A percentile compares a stretch with the other conserved stretches of the same genome.
phyloP scores from a whole-genome alignment of 1,140 invertebrate genomes.

The Acromyrmex echinatior region DNA sequence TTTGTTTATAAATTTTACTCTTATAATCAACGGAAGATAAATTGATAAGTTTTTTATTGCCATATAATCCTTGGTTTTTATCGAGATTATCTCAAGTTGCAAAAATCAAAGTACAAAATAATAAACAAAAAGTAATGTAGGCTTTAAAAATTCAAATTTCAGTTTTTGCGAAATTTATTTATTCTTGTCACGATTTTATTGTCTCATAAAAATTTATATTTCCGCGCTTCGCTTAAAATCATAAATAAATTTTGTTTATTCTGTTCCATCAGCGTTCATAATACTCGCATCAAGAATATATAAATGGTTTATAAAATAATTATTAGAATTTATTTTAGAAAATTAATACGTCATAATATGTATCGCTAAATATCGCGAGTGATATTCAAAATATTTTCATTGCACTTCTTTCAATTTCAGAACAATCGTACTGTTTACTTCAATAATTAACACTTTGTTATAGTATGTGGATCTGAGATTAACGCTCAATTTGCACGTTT shows the following conservation, averaged over 20 bases:
- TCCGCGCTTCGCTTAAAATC: neutral
- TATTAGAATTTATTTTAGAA: neutral
- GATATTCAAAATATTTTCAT: neutral
- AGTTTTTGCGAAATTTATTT: neutral
- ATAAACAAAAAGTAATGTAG: neutral
- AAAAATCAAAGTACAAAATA: neutral
- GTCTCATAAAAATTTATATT: constrained; percentile 6
- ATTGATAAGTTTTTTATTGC: neutral
- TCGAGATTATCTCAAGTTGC: neutral
- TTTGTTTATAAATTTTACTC: neutral
- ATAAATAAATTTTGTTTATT: constrained; percentile 38
- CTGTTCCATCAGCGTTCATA: constrained; percentile 8
- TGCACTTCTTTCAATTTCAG: neutral
- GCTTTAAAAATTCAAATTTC: neutral
- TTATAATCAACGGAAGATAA: neutral
- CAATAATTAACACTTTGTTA: constrained; percentile 13
- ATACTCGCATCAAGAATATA: constrained; percentile 3
- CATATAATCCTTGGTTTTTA: neutral
- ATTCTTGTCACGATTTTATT: neutral
- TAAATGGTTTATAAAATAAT: neutral
- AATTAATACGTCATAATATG: neutral
- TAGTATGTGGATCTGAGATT: neutral
- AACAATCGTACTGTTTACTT: constrained; percentile 3
- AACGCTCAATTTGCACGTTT: neutral
- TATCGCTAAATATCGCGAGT: neutral